Evolutionary conservation across 2,797 vertebrate species (phyloP).

Genomic region (Gobio occitaniae): DNA sequence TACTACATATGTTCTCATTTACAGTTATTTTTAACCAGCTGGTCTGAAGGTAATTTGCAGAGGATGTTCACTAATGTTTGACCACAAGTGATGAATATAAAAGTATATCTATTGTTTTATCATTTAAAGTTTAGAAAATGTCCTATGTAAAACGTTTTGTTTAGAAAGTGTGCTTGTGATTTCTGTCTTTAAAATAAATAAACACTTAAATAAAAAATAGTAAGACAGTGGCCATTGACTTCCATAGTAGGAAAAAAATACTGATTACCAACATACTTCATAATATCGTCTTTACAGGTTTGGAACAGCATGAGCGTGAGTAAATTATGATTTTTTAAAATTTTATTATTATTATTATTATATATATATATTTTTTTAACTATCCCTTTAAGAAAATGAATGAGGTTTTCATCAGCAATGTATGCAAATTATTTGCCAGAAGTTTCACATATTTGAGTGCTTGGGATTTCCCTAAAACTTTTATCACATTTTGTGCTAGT

Average conservation of each 20-base stretch:
- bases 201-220: no score
- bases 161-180: neutral
- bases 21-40: constrained; percentile 4
- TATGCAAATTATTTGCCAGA: constrained; percentile 18
- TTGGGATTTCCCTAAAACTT: constrained; percentile 18
- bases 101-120: neutral
- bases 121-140: neutral
- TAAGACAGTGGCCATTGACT: no score
- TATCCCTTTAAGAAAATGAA: neutral
- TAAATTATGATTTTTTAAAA: no score
- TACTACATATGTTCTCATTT: neutral
- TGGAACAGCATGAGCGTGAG: no score
- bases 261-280: no score
- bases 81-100: neutral
- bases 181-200: neutral
- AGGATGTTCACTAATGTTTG: neutral
- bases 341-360: no score
- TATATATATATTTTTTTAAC: no score
- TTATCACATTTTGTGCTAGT: neutral
- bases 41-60: neutral
- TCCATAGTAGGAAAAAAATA: no score
- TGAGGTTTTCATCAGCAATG: neutral
- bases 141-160: neutral
- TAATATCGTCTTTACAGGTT: no score
- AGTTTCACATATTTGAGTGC: neutral